Conservation (phyloP, 2,888 invertebrate genomes). For the Andrena haemorrhoa region DNA sequence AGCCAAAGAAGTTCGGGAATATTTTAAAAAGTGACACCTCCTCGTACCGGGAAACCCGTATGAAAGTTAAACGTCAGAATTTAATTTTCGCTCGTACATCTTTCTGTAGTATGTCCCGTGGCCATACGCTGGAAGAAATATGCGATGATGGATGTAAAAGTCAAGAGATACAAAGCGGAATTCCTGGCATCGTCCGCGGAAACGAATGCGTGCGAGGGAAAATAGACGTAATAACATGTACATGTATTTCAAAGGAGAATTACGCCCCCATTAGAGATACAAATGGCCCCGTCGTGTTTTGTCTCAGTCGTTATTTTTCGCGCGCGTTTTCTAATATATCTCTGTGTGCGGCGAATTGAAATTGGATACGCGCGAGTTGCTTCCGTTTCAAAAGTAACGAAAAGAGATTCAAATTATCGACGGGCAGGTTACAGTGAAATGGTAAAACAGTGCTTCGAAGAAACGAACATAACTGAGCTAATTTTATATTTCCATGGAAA, state of each 20-base stretch:
- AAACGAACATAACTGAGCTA: not conserved
- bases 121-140: constrained; percentile 48
- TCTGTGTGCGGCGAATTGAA: not conserved
- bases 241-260: constrained; percentile 51
- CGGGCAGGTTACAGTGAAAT: not conserved
- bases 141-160: constrained; percentile 53
- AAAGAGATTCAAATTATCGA: not conserved
- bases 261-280: constrained; percentile 34
- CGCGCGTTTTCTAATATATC: constrained; percentile 8
- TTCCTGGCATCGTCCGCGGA: constrained; percentile 38
- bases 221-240: constrained; percentile 51
- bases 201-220: constrained; percentile 47
- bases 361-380: constrained; percentile 1
- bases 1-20: not conserved
- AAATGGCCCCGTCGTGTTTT: constrained; percentile 19
- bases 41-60: not conserved
- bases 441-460: not conserved
- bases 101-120: constrained; percentile 4
- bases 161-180: constrained; percentile 55
- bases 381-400: not conserved
- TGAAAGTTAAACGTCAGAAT: constrained; percentile 39
- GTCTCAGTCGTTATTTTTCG: not conserved
- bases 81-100: constrained; percentile 43
- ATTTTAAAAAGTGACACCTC: constrained; percentile 10
- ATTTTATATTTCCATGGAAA: not conserved